These are phyloP conservation scores for Aspidiotus rigidus DNA, from an alignment of 2,888 invertebrate species.

Conservation along the genomic window DNA sequence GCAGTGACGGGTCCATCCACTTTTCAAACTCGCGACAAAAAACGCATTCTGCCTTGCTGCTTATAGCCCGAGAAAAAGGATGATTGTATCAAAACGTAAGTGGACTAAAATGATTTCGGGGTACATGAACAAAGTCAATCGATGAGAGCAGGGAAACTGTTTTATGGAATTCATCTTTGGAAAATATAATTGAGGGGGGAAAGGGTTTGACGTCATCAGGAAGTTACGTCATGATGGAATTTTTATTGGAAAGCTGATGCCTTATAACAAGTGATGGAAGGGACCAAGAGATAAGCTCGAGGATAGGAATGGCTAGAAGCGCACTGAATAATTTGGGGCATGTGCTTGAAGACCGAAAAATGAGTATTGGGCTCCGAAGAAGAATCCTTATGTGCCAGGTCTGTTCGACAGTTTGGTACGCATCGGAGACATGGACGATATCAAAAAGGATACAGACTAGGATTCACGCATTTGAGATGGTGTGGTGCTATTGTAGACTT, in stretches of 20 bases:
- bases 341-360: background rate
- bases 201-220: too few species aligned
- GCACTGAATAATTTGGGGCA: background rate
- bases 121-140: too few species aligned
- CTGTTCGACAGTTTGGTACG: background rate
- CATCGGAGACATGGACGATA: conserved; percentile 9
- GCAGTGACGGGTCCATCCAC: too few species aligned
- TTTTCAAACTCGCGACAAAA: too few species aligned
- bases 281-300: background rate
- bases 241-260: background rate
- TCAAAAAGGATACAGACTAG: background rate
- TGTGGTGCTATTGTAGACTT: conserved; percentile 10
- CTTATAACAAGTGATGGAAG: background rate
- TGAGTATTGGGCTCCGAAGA: background rate
- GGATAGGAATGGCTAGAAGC: background rate
- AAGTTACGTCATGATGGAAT: too few species aligned
- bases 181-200: too few species aligned
- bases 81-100: too few species aligned
- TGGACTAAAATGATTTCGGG: too few species aligned
- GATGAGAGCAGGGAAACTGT: too few species aligned
- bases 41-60: too few species aligned
- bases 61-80: too few species aligned
- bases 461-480: conserved; percentile 1
- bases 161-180: too few species aligned
- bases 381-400: background rate